These are phyloP conservation scores for Neoscelio sp. DNA, from an alignment of 2,888 invertebrate genomes.

Conservation along the genomic window DNA sequence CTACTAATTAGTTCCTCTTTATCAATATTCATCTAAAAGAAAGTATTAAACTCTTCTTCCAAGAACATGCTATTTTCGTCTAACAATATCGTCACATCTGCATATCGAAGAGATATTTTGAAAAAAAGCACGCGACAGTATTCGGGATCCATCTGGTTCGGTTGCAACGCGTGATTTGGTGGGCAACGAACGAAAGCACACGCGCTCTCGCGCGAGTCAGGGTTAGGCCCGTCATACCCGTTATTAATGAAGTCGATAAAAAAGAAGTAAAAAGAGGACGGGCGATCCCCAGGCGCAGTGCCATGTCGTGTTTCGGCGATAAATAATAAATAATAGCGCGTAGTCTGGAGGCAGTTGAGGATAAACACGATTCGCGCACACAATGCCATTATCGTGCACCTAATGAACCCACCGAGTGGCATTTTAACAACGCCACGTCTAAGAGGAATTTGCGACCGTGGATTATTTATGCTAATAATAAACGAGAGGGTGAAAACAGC, in stretches of 20 bases:
- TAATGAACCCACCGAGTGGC: slow-evolving; percentile 78
- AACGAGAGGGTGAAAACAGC: slow-evolving; percentile 41
- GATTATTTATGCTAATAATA: slow-evolving; percentile 76
- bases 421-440: slow-evolving; percentile 71
- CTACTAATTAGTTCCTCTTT: too few species aligned
- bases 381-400: slow-evolving; percentile 72
- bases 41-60: too few species aligned
- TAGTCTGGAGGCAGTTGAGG: slow-evolving; percentile 60
- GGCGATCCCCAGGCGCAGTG: slow-evolving; percentile 17
- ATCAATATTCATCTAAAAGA: too few species aligned
- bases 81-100: slow-evolving; percentile 45
- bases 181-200: slow-evolving; percentile 61
- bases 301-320: slow-evolving; percentile 34
- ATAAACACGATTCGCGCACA: slow-evolving; percentile 59
- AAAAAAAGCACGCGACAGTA: slow-evolving; percentile 52
- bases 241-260: slow-evolving; percentile 60
- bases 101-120: slow-evolving; percentile 47
- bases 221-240: slow-evolving; percentile 39
- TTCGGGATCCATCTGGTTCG: slow-evolving; percentile 45
- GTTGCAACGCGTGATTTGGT: slow-evolving; percentile 31
- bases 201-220: slow-evolving; percentile 39
- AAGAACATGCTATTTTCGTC: slow-evolving; percentile 47
- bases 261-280: slow-evolving; percentile 3
- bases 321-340: slow-evolving; percentile 73
- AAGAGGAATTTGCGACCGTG: slow-evolving; percentile 42